Evolutionary conservation across 2,113 vertebrate genomes (phyloP).

Genomic region (Entomyzon cyanotis): DNA sequence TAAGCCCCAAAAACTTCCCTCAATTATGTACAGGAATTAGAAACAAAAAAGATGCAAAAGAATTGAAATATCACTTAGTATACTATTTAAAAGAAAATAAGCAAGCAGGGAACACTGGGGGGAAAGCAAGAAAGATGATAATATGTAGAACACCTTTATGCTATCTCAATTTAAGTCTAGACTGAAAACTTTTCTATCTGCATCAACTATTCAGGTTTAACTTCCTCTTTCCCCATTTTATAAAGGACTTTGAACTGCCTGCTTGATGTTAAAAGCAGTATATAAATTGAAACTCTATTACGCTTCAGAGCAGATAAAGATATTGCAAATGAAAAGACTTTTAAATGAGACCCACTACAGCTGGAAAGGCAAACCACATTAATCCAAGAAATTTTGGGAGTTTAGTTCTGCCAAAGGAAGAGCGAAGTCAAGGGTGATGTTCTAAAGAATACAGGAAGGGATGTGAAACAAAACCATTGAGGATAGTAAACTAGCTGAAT

Average conservation of each 20-base stretch:
- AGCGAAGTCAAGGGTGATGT: background rate
- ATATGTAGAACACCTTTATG: background rate
- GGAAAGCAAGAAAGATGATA: background rate
- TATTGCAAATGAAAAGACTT: slow-evolving; percentile 48
- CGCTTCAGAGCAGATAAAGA: slow-evolving; percentile 63
- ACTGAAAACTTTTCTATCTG: slow-evolving; percentile 45
- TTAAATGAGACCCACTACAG: slow-evolving; percentile 40
- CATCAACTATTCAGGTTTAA: background rate
- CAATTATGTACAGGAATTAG: background rate
- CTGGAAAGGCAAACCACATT: slow-evolving; percentile 47
- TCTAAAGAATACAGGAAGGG: slow-evolving; percentile 27
- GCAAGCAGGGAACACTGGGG: background rate
- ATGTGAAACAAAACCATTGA: slow-evolving; percentile 39
- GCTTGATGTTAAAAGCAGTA: slow-evolving; percentile 52
- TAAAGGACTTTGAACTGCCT: slow-evolving; percentile 58
- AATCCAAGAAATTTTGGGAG: background rate
- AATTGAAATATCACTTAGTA: background rate
- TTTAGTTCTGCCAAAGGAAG: background rate
- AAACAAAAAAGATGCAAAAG: background rate
- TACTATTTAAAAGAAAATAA: background rate
- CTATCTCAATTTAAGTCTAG: slow-evolving; percentile 17
- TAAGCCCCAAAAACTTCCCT: background rate
- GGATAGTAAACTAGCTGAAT: slow-evolving; percentile 27
- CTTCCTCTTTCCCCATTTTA: slow-evolving; percentile 37
- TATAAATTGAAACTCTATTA: slow-evolving; percentile 60